Conservation (phyloP, 2,888 invertebrate species). For the Blera fallax region DNA sequence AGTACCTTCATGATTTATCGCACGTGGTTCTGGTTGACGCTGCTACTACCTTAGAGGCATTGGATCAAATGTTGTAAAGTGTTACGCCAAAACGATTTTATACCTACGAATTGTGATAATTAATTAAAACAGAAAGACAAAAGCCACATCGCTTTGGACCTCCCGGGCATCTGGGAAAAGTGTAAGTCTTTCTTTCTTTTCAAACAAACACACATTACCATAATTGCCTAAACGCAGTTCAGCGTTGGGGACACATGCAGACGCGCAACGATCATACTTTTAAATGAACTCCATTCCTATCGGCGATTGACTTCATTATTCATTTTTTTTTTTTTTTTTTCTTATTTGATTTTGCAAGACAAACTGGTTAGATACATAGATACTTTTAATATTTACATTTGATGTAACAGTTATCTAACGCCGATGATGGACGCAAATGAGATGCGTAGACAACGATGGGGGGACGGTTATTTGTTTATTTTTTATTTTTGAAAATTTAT, state of each 20-base stretch:
- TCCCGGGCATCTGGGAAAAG: slow-evolving; percentile 16
- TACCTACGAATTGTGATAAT: slow-evolving; percentile 34
- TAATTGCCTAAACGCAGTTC: slow-evolving; percentile 22
- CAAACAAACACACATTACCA: slow-evolving; percentile 7
- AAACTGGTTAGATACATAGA: slow-evolving; percentile 23
- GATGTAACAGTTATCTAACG: slow-evolving; percentile 67
- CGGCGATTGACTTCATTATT: background rate
- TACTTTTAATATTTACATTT: slow-evolving; percentile 36
- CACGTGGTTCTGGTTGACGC: background rate
- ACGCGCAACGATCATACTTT: slow-evolving; percentile 1
- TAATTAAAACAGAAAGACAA: slow-evolving; percentile 20
- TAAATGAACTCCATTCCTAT: slow-evolving; percentile 14
- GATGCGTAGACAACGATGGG: background rate
- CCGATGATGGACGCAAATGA: slow-evolving; percentile 36
- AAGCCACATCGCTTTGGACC: background rate
- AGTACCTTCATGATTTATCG: slow-evolving; percentile 49
- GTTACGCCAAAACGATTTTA: slow-evolving; percentile 48
- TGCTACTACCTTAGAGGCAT: slow-evolving; percentile 40
- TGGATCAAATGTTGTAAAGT: slow-evolving; percentile 46
- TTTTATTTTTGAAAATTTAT: slow-evolving; percentile 16
- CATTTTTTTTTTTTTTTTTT: slow-evolving; percentile 2
- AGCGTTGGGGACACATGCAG: background rate
- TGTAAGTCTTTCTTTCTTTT: slow-evolving; percentile 37
- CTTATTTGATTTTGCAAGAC: slow-evolving; percentile 52
- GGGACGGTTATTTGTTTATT: slow-evolving; percentile 16